phyloP scores from a whole-genome alignment of 2,797 vertebrate species.

The Rhinella marina region DNA sequence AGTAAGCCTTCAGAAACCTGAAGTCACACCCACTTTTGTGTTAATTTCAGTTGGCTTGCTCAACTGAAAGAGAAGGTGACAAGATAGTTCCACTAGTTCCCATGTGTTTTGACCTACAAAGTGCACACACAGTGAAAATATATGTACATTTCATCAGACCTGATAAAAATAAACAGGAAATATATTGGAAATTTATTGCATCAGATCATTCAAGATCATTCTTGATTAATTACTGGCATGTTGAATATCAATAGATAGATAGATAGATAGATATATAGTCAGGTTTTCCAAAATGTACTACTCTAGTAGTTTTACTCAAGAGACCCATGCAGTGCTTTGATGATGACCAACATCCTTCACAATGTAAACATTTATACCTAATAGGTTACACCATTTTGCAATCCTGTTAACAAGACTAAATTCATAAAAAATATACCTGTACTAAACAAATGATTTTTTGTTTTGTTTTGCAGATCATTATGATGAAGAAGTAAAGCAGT shows the following conservation, averaged over 20 bases:
- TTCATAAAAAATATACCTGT: background rate
- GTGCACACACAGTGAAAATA: background rate
- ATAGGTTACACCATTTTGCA: background rate
- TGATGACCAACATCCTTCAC: background rate
- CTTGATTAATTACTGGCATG: no score
- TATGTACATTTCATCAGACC: background rate
- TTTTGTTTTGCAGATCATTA: slow-evolving; percentile 58
- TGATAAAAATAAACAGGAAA: background rate
- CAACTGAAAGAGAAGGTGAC: no score
- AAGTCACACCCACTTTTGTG: no score
- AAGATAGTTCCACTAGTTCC: no score
- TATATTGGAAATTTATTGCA: no score
- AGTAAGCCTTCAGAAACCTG: no score
- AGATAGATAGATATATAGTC: no score
- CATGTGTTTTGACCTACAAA: background rate
- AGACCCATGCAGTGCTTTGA: background rate
- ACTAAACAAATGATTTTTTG: slow-evolving; percentile 25
- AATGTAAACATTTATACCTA: background rate
- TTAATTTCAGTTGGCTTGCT: no score
- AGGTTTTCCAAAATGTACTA: background rate
- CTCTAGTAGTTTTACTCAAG: background rate
- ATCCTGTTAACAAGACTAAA: background rate
- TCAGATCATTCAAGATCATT: no score
- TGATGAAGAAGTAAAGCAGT: slow-evolving; percentile 88
- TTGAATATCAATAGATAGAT: no score